Conservation (phyloP, 2,797 vertebrate species). For the Lindbergichthys nudifrons region DNA sequence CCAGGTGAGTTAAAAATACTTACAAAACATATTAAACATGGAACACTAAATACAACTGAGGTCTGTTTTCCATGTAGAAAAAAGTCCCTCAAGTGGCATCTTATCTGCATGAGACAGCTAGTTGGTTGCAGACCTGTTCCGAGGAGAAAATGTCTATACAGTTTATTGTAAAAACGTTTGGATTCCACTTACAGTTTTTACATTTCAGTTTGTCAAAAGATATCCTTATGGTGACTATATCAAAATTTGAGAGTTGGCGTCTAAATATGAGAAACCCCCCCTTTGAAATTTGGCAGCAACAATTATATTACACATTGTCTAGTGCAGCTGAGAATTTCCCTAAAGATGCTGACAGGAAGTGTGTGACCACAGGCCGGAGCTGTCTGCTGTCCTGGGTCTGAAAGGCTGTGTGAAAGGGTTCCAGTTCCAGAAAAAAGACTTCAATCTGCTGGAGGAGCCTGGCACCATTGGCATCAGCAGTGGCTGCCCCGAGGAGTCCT, state of each 20-base stretch:
- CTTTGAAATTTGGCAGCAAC: conserved; percentile 1
- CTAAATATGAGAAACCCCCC: background rate
- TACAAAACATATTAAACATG: background rate
- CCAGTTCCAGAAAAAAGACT: conserved; percentile 98
- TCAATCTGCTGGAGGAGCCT: conserved; percentile 94
- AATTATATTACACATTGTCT: background rate
- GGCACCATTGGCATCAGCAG: conserved; percentile 96
- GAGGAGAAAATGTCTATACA: background rate
- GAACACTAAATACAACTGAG: background rate
- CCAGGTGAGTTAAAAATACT: conserved; percentile 81
- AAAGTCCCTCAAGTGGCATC: background rate
- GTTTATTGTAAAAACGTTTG: background rate
- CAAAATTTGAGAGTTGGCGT: background rate
- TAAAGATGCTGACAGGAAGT: conserved; percentile 4
- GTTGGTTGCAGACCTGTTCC: background rate
- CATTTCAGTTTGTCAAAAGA: background rate
- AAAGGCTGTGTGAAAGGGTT: conserved; percentile 98
- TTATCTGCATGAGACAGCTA: background rate
- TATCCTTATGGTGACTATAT: background rate
- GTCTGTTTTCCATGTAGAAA: background rate
- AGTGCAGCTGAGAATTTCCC: background rate
- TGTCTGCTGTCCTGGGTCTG: conserved; percentile 86
- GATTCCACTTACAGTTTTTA: background rate
- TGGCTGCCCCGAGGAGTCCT: conserved; percentile 95
- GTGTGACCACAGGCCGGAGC: conserved; percentile 80